phyloP scores from a whole-genome alignment of 2,888 invertebrate genomes.

The Leptinotarsa tumamoca region DNA sequence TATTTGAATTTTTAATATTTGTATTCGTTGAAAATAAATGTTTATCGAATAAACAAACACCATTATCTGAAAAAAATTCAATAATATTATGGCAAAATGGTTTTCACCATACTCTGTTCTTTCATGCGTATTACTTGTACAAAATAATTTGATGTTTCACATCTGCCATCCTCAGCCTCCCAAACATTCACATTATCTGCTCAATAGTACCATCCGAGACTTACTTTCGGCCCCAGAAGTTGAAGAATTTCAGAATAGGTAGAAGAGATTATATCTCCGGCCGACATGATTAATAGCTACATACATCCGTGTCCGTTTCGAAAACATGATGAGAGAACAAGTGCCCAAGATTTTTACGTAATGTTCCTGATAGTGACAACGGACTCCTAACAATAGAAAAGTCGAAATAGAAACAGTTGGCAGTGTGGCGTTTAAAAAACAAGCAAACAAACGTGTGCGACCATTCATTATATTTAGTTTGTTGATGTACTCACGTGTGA shows the following conservation, averaged over 20 bases:
- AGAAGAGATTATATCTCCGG: neutral
- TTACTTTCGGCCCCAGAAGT: too few species aligned
- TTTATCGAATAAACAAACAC: too few species aligned
- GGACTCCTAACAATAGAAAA: conserved; percentile 18
- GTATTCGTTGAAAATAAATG: too few species aligned
- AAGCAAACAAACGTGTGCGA: neutral
- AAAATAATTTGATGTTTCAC: too few species aligned
- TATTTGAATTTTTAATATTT: too few species aligned
- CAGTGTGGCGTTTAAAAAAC: conserved; percentile 11
- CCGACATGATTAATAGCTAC: neutral
- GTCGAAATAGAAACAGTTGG: conserved; percentile 20
- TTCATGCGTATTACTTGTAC: too few species aligned
- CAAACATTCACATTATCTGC: neutral
- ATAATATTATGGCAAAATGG: too few species aligned
- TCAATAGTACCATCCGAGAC: neutral
- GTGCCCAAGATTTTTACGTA: neutral
- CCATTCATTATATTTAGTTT: conserved; percentile 22
- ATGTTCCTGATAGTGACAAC: neutral
- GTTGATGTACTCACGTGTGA: conserved; percentile 15
- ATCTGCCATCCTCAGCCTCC: too few species aligned
- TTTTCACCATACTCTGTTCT: too few species aligned
- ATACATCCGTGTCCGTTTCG: neutral
- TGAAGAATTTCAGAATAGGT: neutral
- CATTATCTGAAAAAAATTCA: too few species aligned
- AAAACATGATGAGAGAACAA: conserved; percentile 9